Evolutionary conservation across 2,888 invertebrate species (phyloP).

Genomic region (Molanna angustata): DNA sequence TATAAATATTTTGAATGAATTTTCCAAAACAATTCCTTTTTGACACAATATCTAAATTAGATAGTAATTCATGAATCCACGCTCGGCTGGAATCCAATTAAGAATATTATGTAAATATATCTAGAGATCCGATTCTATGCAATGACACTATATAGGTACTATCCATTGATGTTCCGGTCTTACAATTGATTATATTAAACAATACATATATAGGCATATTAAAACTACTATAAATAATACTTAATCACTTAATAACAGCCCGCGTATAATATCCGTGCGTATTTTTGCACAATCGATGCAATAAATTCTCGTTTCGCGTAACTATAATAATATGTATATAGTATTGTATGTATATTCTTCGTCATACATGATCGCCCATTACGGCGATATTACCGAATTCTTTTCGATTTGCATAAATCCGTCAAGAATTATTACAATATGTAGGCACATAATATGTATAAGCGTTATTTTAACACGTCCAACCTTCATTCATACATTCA

Average conservation of each 20-base stretch:
- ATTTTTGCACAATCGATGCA: not conserved
- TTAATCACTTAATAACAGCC: not conserved
- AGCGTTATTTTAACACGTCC: no score
- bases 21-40: no score
- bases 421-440: conserved; percentile 7
- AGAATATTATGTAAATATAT: not conserved
- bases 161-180: not conserved
- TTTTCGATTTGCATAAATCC: conserved; percentile 14
- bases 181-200: not conserved
- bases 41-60: not conserved
- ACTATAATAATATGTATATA: no score
- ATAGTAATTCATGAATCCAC: not conserved
- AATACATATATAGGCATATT: no score
- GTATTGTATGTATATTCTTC: no score
- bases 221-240: not conserved
- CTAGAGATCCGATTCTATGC: no score
- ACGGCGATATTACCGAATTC: conserved; percentile 5
- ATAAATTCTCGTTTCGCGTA: not conserved
- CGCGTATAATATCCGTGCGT: not conserved
- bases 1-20: no score
- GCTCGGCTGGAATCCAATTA: not conserved
- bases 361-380: conserved; percentile 7
- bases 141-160: not conserved
- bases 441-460: no score
- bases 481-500: no score